These are phyloP conservation scores for Oryzias woworae DNA, from an alignment of 2,113 vertebrate species.

Conservation along the genomic window DNA sequence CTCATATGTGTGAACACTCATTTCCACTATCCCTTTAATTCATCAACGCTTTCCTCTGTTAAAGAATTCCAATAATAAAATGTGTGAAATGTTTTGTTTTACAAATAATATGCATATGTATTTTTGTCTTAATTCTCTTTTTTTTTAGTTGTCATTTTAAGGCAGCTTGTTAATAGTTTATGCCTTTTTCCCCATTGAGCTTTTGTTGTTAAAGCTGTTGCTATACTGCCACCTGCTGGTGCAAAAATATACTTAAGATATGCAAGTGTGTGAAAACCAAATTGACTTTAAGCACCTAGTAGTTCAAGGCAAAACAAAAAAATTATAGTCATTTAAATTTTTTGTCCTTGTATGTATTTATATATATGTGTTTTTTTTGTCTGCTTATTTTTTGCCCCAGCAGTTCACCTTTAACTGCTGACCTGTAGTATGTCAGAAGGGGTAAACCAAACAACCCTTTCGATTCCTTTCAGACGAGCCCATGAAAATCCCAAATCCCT, in stretches of 20 bases:
- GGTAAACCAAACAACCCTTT: neutral
- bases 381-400: neutral
- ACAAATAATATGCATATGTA: too few species aligned
- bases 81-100: too few species aligned
- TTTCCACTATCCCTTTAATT: neutral
- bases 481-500: constrained; percentile 2
- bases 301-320: too few species aligned
- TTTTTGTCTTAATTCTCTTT: too few species aligned
- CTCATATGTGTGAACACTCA: neutral
- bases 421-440: neutral
- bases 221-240: constrained; percentile 56
- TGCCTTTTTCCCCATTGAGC: neutral
- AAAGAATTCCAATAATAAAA: too few species aligned
- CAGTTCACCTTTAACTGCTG: neutral
- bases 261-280: too few species aligned
- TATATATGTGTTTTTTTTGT: neutral
- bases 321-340: too few species aligned
- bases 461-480: too few species aligned
- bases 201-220: constrained; percentile 16
- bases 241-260: neutral
- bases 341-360: too few species aligned
- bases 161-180: neutral
- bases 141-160: neutral
- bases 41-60: neutral
- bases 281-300: too few species aligned